phyloP scores from a whole-genome alignment of 1,140 invertebrate genomes.

The Drosophila pseudoobscura region DNA sequence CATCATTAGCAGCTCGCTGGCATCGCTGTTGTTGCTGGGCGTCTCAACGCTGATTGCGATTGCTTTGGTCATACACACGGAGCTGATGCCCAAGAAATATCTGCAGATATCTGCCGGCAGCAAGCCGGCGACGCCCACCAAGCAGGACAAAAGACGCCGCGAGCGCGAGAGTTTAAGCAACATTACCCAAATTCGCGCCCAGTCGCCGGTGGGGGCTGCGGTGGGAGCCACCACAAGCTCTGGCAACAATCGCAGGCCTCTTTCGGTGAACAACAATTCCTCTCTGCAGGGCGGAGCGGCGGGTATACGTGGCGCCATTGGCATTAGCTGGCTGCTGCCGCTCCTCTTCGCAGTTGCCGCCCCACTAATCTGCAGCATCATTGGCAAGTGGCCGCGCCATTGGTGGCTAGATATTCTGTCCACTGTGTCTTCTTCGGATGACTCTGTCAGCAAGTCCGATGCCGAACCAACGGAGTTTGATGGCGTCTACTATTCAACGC shows the following conservation, averaged over 20 bases:
- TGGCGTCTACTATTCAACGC: constrained; percentile 57
- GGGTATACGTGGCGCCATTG: constrained; percentile 78
- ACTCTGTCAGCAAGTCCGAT: constrained; percentile 1
- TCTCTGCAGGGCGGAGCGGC: constrained; percentile 42
- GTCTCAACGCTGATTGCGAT: constrained; percentile 82
- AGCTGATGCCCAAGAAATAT: constrained; percentile 82
- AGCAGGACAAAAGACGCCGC: constrained; percentile 35
- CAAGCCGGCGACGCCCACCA: constrained; percentile 36
- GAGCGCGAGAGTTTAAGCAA: constrained; percentile 61
- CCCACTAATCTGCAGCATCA: constrained; percentile 82
- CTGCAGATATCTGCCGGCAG: constrained; percentile 59
- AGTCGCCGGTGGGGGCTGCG: constrained; percentile 42
- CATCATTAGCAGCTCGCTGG: constrained; percentile 81
- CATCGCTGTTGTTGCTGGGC: constrained; percentile 77
- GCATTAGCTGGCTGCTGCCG: constrained; percentile 81
- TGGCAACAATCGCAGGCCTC: constrained; percentile 7
- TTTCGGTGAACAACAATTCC: not conserved
- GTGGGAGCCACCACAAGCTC: not conserved
- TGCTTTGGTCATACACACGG: constrained; percentile 79
- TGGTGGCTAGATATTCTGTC: constrained; percentile 79
- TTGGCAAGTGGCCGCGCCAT: constrained; percentile 79
- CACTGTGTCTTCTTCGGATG: constrained; percentile 20
- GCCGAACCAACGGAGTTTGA: constrained; percentile 36
- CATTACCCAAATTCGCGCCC: constrained; percentile 69
- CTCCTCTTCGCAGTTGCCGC: constrained; percentile 78